Evolutionary conservation across 2,797 vertebrate species (phyloP).

Genomic region (Enteromius trimaculatus): DNA sequence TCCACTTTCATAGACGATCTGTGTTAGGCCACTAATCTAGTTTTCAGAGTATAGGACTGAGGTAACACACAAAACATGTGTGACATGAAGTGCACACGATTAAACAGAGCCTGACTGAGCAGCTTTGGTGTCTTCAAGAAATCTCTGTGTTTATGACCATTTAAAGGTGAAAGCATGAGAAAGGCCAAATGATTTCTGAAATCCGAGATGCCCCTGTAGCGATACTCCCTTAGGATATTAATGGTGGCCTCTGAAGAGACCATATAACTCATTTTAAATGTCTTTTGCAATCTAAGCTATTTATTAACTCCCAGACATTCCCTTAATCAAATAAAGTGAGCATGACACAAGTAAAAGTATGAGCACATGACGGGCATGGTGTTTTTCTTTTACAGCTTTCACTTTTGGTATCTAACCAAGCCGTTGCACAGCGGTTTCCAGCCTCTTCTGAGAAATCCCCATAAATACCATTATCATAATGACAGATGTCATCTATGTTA

Average conservation of each 20-base stretch:
- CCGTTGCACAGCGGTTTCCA: not conserved
- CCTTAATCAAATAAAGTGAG: not conserved
- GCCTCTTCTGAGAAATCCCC: slow-evolving; percentile 9
- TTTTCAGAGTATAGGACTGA: slow-evolving; percentile 55
- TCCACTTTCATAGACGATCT: slow-evolving; percentile 57
- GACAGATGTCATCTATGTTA: not conserved
- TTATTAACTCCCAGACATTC: slow-evolving; percentile 16
- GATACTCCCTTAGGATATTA: slow-evolving; percentile 6
- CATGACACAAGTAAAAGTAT: slow-evolving; percentile 15
- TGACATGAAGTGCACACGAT: slow-evolving; percentile 45
- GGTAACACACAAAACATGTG: slow-evolving; percentile 54
- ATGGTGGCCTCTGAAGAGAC: not conserved
- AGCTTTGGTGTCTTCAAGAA: slow-evolving; percentile 30
- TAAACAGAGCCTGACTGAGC: slow-evolving; percentile 20
- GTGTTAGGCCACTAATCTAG: slow-evolving; percentile 64
- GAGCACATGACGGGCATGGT: not conserved
- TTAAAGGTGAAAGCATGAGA: slow-evolving; percentile 20
- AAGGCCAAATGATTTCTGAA: slow-evolving; percentile 26
- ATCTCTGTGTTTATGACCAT: slow-evolving; percentile 22
- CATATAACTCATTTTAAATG: not conserved
- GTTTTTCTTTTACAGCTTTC: slow-evolving; percentile 18
- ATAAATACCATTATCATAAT: slow-evolving; percentile 8
- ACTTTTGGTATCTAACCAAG: slow-evolving; percentile 21
- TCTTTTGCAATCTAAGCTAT: slow-evolving; percentile 12
- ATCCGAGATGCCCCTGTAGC: not conserved